These are phyloP conservation scores for Sitta carolinensis DNA, from an alignment of 2,797 vertebrate genomes.

Conservation along the genomic window DNA sequence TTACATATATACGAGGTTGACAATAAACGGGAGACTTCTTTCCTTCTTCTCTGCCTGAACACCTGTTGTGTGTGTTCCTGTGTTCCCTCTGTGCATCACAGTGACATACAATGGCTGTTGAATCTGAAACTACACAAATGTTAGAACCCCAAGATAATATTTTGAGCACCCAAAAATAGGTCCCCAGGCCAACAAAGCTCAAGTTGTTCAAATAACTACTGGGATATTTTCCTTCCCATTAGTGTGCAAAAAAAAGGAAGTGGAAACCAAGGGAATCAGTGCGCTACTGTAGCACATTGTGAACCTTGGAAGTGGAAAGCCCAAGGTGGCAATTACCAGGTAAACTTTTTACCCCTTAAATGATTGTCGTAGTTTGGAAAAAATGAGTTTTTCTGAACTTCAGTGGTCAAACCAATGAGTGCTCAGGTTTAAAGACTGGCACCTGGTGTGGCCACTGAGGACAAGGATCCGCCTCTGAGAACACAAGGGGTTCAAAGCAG, in stretches of 20 bases:
- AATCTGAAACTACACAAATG: conserved; percentile 18
- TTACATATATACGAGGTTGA: no score
- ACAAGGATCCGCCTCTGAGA: no score
- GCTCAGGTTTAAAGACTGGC: no score
- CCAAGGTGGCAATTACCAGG: not conserved
- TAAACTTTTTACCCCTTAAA: not conserved
- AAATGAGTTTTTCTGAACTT: no score
- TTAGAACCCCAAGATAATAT: conserved; percentile 37
- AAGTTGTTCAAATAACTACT: conserved; percentile 52
- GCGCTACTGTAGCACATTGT: not conserved
- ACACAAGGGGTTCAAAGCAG: no score
- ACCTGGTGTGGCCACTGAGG: no score
- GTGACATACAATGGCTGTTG: not conserved
- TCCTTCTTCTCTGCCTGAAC: no score
- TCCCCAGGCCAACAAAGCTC: conserved; percentile 43
- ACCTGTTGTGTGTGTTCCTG: no score
- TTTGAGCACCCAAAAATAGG: conserved; percentile 10
- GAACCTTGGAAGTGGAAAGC: not conserved
- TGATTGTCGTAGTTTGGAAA: no score
- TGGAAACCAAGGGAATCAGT: conserved; percentile 10
- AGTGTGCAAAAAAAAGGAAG: conserved; percentile 35
- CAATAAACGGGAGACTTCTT: no score
- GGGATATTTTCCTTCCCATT: conserved; percentile 13
- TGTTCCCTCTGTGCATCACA: no score
- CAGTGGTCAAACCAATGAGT: no score